phyloP scores from a whole-genome alignment of 2,113 vertebrate species.

The Hypomesus transpacificus region DNA sequence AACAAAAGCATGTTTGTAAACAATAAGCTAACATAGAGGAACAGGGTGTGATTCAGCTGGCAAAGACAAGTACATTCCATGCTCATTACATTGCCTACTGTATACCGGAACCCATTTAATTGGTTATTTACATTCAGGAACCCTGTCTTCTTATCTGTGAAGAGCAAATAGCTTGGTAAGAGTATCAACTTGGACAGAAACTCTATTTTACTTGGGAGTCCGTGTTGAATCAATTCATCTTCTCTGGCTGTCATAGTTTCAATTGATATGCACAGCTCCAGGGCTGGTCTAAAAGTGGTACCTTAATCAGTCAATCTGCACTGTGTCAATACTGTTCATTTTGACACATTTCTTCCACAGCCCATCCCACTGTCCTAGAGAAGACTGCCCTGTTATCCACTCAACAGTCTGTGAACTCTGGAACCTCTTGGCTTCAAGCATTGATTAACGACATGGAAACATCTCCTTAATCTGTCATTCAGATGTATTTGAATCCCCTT shows the following conservation, averaged over 20 bases:
- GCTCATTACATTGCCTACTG: too few relatives aligned
- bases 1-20: conserved; percentile 56
- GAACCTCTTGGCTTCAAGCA: conserved; percentile 29
- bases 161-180: conserved; percentile 37
- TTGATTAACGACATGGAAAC: conserved; percentile 41
- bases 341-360: conserved; percentile 27
- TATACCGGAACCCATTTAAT: too few relatives aligned
- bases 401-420: conserved; percentile 35
- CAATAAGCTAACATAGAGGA: conserved; percentile 44
- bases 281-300: conserved; percentile 52
- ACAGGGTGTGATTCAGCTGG: conserved; percentile 48
- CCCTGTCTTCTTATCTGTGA: conserved; percentile 15
- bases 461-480: conserved; percentile 38
- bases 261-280: conserved; percentile 54
- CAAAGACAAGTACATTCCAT: conserved; percentile 14
- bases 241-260: conserved; percentile 52
- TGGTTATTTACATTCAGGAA: too few relatives aligned
- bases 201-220: conserved; percentile 38
- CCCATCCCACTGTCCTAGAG: neutral
- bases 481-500: conserved; percentile 32
- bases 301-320: conserved; percentile 57
- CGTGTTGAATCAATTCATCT: conserved; percentile 51
- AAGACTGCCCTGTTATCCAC: neutral
- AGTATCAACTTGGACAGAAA: conserved; percentile 10
- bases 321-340: conserved; percentile 50